These are phyloP conservation scores for Alouatta palliata DNA, from an alignment of 2,113 vertebrate genomes.

Conservation along the genomic window DNA sequence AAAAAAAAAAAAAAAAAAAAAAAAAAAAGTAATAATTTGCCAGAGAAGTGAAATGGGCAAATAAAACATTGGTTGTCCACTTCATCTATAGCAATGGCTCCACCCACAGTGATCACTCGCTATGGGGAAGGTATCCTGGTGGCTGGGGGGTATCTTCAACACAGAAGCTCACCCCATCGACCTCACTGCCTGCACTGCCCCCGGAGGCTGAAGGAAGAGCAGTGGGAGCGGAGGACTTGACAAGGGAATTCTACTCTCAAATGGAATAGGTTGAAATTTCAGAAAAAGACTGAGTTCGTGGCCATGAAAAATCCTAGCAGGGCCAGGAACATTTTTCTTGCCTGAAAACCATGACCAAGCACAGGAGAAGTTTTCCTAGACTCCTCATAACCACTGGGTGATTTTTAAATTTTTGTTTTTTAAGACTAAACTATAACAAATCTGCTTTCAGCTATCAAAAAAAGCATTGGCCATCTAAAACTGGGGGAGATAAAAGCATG, in stretches of 20 bases:
- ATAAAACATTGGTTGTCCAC: slow-evolving; percentile 67
- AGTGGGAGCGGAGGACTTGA: slow-evolving; percentile 89
- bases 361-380: slow-evolving; percentile 88
- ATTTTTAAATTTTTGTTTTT: slow-evolving; percentile 52
- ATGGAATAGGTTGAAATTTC: slow-evolving; percentile 66
- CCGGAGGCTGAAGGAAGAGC: slow-evolving; percentile 86
- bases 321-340: slow-evolving; percentile 7
- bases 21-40: too few species aligned
- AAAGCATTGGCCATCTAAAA: too few species aligned
- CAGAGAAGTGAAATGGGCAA: too few species aligned
- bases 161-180: slow-evolving; percentile 98
- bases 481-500: too few species aligned
- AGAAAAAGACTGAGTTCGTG: slow-evolving; percentile 34
- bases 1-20: too few species aligned
- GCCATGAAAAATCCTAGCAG: slow-evolving; percentile 39
- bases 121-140: slow-evolving; percentile 90
- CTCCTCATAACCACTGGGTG: slow-evolving; percentile 82
- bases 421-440: slow-evolving; percentile 69
- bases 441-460: slow-evolving; percentile 65
- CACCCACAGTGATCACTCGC: slow-evolving; percentile 85
- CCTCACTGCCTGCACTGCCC: slow-evolving; percentile 95
- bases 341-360: slow-evolving; percentile 77
- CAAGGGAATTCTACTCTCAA: slow-evolving; percentile 86
- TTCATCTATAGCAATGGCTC: slow-evolving; percentile 93
- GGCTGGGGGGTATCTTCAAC: slow-evolving; percentile 96